A percentile compares a stretch with the other conserved stretches of the same genome.
Conservation (phyloP, 2,888 invertebrate species). For the Augochlorella aurata region DNA sequence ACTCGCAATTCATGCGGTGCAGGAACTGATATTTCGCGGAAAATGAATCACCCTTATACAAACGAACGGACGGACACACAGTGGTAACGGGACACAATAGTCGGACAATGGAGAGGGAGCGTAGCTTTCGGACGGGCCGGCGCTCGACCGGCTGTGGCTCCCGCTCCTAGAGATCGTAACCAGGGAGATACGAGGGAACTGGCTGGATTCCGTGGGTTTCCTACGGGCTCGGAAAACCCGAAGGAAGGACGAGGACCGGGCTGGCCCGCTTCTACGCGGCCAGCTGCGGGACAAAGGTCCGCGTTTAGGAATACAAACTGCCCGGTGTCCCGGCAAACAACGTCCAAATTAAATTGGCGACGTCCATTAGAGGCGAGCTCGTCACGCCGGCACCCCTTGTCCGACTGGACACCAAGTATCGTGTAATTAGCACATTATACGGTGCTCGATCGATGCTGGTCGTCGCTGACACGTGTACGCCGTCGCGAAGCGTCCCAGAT, state of each 20-base stretch:
- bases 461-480: neutral
- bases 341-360: slow-evolving; percentile 61
- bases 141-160: slow-evolving; percentile 20
- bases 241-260: slow-evolving; percentile 47
- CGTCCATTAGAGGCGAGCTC: slow-evolving; percentile 58
- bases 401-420: slow-evolving; percentile 58
- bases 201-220: slow-evolving; percentile 44
- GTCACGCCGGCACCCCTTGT: slow-evolving; percentile 32
- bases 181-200: slow-evolving; percentile 42
- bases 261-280: slow-evolving; percentile 25
- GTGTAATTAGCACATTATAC: slow-evolving; percentile 55
- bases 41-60: slow-evolving; percentile 79
- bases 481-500: neutral
- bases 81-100: slow-evolving; percentile 79
- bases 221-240: slow-evolving; percentile 10
- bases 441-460: neutral
- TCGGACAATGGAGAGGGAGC: slow-evolving; percentile 76
- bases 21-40: slow-evolving; percentile 80
- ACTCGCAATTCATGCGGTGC: slow-evolving; percentile 75
- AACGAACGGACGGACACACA: slow-evolving; percentile 72
- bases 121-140: slow-evolving; percentile 53
- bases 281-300: slow-evolving; percentile 56
- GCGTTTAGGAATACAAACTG: slow-evolving; percentile 61
- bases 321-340: slow-evolving; percentile 43
- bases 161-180: slow-evolving; percentile 69